Evolutionary conservation across 2,888 invertebrate species (phyloP).

Genomic region (Cyclophora punctaria): DNA sequence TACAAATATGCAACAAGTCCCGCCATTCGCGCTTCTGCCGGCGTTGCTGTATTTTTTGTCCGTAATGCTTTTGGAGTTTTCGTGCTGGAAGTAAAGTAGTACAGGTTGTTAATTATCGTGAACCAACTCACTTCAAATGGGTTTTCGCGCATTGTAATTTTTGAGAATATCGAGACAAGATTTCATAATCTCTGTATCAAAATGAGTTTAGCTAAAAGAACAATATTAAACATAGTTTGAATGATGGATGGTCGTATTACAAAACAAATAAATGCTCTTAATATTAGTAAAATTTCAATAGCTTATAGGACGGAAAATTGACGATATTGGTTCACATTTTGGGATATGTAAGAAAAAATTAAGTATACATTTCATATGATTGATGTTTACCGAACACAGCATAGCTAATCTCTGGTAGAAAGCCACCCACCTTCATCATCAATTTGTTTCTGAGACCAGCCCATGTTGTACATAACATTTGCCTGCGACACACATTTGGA

Average conservation of each 20-base stretch:
- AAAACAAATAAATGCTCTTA: not conserved
- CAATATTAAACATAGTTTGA: not conserved
- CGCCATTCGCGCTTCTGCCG: conserved; percentile 54
- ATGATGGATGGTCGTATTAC: not conserved
- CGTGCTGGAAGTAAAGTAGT: conserved; percentile 28
- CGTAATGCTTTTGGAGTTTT: conserved; percentile 45
- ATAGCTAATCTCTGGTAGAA: not conserved
- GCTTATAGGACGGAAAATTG: not conserved
- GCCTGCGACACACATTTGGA: conserved; percentile 39
- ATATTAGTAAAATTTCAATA: not conserved
- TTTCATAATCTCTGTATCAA: too few species aligned
- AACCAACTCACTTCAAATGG: too few species aligned
- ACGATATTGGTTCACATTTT: too few species aligned
- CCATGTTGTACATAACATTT: conserved; percentile 29
- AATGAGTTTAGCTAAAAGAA: too few species aligned
- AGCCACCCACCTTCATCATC: conserved; percentile 38
- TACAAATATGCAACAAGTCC: conserved; percentile 44
- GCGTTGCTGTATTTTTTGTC: conserved; percentile 42
- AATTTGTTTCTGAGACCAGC: conserved; percentile 30
- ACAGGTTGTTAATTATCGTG: too few species aligned
- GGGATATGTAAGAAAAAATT: too few species aligned
- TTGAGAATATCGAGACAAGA: too few species aligned
- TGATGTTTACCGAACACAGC: too few species aligned
- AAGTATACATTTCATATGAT: too few species aligned
- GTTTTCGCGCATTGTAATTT: too few species aligned